Percentiles rank a stretch among this genome's conserved stretches.
Conservation (phyloP, 2,797 vertebrate genomes). For the Hydrolagus colliei region DNA sequence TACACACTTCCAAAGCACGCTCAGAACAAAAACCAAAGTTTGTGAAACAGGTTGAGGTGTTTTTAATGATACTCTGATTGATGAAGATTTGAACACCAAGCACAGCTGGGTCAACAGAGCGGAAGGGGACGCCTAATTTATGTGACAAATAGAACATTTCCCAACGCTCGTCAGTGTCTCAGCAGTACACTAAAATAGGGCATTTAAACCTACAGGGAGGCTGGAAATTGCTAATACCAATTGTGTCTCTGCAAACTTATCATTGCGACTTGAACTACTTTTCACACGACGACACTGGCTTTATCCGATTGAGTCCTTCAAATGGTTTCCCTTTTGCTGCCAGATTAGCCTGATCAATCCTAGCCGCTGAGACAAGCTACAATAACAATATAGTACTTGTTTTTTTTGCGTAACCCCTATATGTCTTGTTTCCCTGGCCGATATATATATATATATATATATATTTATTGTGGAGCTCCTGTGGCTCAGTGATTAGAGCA, state of each 20-base stretch:
- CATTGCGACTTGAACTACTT: constrained; percentile 15
- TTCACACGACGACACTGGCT: neutral
- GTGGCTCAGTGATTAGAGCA: too few species aligned
- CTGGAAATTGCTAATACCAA: neutral
- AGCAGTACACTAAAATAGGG: constrained; percentile 12
- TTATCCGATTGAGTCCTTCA: neutral
- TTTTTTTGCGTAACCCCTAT: too few species aligned
- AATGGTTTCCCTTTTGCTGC: neutral
- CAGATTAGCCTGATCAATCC: neutral
- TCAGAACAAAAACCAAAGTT: too few species aligned
- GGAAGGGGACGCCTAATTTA: constrained; percentile 14
- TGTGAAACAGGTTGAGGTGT: neutral
- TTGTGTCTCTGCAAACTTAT: neutral
- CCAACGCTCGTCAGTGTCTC: neutral
- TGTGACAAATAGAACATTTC: constrained; percentile 12
- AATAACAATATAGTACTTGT: too few species aligned
- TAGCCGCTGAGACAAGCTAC: neutral
- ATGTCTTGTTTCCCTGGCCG: too few species aligned
- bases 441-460: too few species aligned
- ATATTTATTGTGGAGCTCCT: too few species aligned
- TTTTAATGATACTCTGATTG: constrained; percentile 19
- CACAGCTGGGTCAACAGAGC: neutral
- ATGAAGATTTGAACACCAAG: constrained; percentile 4
- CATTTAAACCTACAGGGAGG: neutral
- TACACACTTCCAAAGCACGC: too few species aligned